Percentiles rank a stretch among this genome's conserved stretches.
Evolutionary conservation across 2,113 vertebrate genomes (phyloP).

Genomic region (Xiphophorus couchianus): DNA sequence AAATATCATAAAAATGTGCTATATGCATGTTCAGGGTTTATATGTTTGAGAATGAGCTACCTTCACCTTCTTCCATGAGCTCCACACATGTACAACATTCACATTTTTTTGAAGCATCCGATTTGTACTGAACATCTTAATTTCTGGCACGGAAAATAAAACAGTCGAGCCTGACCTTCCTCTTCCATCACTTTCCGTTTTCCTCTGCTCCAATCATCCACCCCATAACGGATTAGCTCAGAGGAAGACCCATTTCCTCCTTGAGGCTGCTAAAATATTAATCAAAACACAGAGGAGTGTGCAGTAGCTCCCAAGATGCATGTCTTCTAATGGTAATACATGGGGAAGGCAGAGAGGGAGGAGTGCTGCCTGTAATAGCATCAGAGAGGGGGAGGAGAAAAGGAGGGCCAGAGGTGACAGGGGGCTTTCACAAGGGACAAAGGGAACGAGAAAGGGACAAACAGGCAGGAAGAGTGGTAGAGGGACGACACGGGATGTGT

Average conservation of each 20-base stretch:
- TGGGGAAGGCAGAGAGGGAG: slow-evolving; percentile 84
- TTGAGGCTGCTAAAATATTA: slow-evolving; percentile 96
- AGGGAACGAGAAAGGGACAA: slow-evolving; percentile 61
- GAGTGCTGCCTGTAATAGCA: slow-evolving; percentile 87
- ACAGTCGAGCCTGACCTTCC: slow-evolving; percentile 70
- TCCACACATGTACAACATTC: slow-evolving; percentile 26
- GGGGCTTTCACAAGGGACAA: slow-evolving; percentile 77
- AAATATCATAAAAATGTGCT: background rate
- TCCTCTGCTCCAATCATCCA: slow-evolving; percentile 77
- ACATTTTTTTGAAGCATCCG: slow-evolving; percentile 33
- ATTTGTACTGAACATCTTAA: slow-evolving; percentile 51
- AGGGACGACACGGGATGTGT: slow-evolving; percentile 56
- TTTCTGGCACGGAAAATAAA: slow-evolving; percentile 72
- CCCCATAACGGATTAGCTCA: slow-evolving; percentile 92
- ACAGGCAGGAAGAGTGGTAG: slow-evolving; percentile 50
- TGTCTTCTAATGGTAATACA: slow-evolving; percentile 94
- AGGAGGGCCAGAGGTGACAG: slow-evolving; percentile 79
- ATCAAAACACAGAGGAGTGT: slow-evolving; percentile 95
- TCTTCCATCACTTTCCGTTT: slow-evolving; percentile 74
- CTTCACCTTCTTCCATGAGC: slow-evolving; percentile 19
- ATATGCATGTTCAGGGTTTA: background rate
- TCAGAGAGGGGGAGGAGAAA: slow-evolving; percentile 82
- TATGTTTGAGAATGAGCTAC: background rate
- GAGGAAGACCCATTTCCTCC: slow-evolving; percentile 95
- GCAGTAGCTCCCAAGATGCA: slow-evolving; percentile 89